Evolutionary conservation across 35 echinoderm and acorn worm genomes (phyloP).

Genomic region (Apostichopus parvimensis): DNA sequence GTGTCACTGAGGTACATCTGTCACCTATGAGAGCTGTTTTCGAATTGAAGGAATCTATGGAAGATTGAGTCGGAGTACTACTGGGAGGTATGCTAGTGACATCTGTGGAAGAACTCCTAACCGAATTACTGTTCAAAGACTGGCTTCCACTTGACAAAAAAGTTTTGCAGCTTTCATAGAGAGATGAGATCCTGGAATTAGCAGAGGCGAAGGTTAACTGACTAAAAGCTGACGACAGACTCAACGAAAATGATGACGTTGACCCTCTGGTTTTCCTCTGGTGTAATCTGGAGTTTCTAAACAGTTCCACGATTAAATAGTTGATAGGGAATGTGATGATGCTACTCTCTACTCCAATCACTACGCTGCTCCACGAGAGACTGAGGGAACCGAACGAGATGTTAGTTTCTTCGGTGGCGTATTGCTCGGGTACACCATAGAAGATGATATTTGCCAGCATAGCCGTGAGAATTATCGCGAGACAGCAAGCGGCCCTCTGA

Average conservation of each 20-base stretch:
- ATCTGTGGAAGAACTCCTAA: not conserved
- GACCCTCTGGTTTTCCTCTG: not conserved
- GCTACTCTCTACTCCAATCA: conserved; percentile 80
- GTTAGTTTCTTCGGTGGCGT: conserved; percentile 26
- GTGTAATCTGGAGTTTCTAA: conserved; percentile 53
- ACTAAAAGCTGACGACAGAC: conserved; percentile 1
- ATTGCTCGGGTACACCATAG: conserved; percentile 65
- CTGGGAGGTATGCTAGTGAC: not conserved
- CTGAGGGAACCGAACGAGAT: conserved; percentile 73
- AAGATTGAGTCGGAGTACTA: not conserved
- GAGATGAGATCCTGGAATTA: not conserved
- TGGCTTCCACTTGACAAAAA: not conserved
- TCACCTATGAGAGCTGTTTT: not conserved
- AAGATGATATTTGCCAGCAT: conserved; percentile 96
- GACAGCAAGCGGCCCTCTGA: conserved; percentile 82
- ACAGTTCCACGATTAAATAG: conserved; percentile 62
- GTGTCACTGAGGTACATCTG: not conserved
- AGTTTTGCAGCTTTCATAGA: conserved; percentile 21
- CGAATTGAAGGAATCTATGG: not conserved
- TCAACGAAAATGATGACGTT: not conserved
- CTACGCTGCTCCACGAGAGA: conserved; percentile 59
- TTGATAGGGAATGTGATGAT: conserved; percentile 76
- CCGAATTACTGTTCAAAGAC: not conserved
- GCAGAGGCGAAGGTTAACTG: conserved; percentile 9
- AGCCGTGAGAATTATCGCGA: conserved; percentile 67